A percentile compares a stretch with the other conserved stretches of the same genome.
These are phyloP conservation scores for Apostichopus californicus DNA, from an alignment of 35 echinoderm and acorn worm genomes.

Conservation along the genomic window DNA sequence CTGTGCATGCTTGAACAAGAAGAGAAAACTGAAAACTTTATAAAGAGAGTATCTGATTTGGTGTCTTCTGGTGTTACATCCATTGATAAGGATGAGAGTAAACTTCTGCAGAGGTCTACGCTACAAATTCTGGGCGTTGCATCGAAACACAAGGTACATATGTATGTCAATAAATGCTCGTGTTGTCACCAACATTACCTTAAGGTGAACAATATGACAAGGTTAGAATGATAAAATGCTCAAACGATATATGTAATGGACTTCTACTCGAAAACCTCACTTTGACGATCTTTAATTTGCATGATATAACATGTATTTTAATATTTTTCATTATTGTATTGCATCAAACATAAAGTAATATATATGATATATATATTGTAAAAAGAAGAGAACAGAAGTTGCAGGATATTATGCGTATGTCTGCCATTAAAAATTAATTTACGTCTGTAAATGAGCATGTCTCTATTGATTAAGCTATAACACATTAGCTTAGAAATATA, in stretches of 20 bases:
- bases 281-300: neutral
- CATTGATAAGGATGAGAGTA: neutral
- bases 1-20: neutral
- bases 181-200: too few species aligned
- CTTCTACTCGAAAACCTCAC: too few species aligned
- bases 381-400: too few species aligned
- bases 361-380: neutral
- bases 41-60: neutral
- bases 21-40: neutral
- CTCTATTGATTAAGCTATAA: too few species aligned
- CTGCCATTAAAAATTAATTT: too few species aligned
- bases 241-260: neutral
- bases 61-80: neutral
- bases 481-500: too few species aligned
- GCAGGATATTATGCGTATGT: too few species aligned
- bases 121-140: too few species aligned
- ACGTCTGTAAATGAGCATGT: too few species aligned
- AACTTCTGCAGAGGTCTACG: too few species aligned
- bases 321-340: neutral
- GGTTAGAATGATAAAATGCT: neutral
- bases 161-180: too few species aligned
- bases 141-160: too few species aligned
- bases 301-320: neutral
- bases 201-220: neutral
- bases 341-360: neutral